Conservation (phyloP, 2,113 vertebrate species). For the Pomatorhinus ruficollis region DNA sequence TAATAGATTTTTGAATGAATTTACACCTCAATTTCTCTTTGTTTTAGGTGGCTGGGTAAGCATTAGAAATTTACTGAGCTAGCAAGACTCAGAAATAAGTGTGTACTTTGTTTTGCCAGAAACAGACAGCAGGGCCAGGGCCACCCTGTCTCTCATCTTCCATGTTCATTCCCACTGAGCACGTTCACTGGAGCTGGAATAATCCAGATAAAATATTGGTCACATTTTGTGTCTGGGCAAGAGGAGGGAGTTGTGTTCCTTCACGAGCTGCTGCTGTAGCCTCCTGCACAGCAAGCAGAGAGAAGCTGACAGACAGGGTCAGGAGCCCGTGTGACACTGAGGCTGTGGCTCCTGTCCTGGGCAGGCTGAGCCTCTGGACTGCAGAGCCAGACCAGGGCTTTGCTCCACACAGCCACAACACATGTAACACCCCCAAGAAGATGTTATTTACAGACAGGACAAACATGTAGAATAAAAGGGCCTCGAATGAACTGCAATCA, state of each 20-base stretch:
- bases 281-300: neutral
- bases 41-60: neutral
- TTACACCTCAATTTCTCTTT: neutral
- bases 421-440: neutral
- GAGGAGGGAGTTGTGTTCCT: neutral
- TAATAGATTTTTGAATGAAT: neutral
- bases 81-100: neutral
- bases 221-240: neutral
- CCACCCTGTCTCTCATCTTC: neutral
- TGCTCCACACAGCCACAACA: neutral
- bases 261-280: accelerated
- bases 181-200: neutral
- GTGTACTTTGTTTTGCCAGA: neutral
- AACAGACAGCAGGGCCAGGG: neutral
- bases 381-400: neutral
- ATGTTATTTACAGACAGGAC: neutral
- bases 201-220: neutral
- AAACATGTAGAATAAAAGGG: conserved; percentile 31
- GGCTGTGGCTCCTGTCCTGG: neutral
- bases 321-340: neutral
- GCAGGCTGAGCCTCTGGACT: neutral
- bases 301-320: neutral
- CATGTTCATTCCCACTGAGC: neutral
- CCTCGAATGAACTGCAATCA: neutral
- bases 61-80: neutral